These are phyloP conservation scores for Spongilla lacustris DNA, from an alignment of 37 sponge, comb jelly and placozoan species.

Conservation along the genomic window DNA sequence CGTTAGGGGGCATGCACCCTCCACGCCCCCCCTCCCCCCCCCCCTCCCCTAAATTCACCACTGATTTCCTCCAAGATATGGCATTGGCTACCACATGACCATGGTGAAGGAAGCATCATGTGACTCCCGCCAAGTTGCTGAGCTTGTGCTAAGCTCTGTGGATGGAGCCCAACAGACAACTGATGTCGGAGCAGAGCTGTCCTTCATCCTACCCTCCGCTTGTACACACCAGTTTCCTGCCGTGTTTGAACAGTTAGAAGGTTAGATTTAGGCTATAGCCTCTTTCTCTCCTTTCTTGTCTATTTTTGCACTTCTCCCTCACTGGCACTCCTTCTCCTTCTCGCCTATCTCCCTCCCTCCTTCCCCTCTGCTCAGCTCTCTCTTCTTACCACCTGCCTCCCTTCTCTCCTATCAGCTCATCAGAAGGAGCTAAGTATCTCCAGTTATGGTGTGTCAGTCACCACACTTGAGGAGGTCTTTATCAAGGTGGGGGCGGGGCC, in stretches of 20 bases:
- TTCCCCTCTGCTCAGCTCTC: too few relatives aligned
- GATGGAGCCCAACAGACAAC: conserved; percentile 58
- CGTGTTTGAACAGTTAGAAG: conserved; percentile 83
- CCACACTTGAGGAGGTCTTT: conserved; percentile 95
- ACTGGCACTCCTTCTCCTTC: background rate
- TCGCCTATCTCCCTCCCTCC: background rate
- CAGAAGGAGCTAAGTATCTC: conserved; percentile 59
- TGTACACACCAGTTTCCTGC: conserved; percentile 70
- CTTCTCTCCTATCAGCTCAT: background rate
- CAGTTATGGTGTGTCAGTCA: conserved; percentile 86
- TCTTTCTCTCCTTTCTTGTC: too few relatives aligned
- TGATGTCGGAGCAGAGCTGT: conserved; percentile 88
- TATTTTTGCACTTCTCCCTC: too few relatives aligned
- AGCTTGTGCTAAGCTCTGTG: conserved; percentile 55
- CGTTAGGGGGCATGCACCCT: too few relatives aligned
- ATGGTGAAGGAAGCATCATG: conserved; percentile 82
- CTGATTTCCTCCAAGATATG: conserved; percentile 49
- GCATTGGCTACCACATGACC: conserved; percentile 96
- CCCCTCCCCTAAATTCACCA: too few relatives aligned
- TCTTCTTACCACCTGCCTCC: background rate
- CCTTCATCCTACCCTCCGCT: conserved; percentile 83
- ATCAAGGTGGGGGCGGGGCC: conserved; percentile 74
- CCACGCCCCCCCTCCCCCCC: too few relatives aligned
- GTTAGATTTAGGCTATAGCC: background rate
- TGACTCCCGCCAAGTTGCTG: conserved; percentile 52